Evolutionary conservation across 2,888 invertebrate genomes (phyloP).

Genomic region (Alcis repandata): DNA sequence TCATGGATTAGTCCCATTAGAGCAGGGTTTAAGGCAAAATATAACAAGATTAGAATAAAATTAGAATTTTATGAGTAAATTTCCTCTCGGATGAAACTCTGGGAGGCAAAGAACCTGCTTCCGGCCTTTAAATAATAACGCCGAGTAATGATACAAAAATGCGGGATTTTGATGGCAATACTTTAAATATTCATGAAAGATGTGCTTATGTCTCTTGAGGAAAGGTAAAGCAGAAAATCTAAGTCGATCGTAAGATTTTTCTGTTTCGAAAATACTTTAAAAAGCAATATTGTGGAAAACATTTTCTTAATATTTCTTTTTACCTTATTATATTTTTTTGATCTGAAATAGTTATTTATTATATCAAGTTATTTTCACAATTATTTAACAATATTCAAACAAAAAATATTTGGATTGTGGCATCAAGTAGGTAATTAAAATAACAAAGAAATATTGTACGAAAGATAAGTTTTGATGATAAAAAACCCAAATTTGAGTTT

Average conservation of each 20-base stretch:
- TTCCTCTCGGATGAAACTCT: conserved; percentile 45
- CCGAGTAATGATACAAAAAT: conserved; percentile 69
- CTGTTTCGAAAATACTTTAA: neutral
- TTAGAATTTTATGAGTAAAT: conserved; percentile 67
- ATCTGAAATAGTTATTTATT: no score
- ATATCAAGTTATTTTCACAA: no score
- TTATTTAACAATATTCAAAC: no score
- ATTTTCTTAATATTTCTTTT: no score
- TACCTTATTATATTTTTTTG: no score
- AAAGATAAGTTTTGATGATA: no score
- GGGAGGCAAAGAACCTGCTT: conserved; percentile 47
- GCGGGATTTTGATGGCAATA: conserved; percentile 47
- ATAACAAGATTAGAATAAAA: conserved; percentile 61
- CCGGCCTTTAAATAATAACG: conserved; percentile 67
- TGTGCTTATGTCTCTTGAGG: conserved; percentile 9
- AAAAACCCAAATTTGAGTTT: no score
- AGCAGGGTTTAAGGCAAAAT: conserved; percentile 42
- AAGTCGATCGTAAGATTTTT: neutral
- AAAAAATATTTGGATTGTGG: no score
- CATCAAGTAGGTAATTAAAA: no score
- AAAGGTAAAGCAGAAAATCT: neutral
- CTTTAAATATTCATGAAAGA: conserved; percentile 46
- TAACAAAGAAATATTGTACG: no score
- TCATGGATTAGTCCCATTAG: conserved; percentile 2
- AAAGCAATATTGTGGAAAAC: no score